Evolutionary conservation across 1,140 invertebrate genomes (phyloP).

Genomic region (Leptonema lineaticorne): DNA sequence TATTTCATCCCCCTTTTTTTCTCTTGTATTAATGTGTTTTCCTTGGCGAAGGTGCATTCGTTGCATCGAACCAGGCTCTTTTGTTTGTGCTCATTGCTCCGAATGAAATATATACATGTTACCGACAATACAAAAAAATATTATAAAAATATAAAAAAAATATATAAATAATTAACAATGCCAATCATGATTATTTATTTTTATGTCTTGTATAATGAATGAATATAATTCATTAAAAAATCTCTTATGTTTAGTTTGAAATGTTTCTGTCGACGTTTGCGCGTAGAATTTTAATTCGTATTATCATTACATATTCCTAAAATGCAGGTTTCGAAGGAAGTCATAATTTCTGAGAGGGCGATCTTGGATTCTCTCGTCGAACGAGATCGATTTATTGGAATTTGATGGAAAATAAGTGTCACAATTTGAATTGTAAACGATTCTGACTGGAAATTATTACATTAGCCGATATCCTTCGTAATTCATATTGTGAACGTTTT

Average conservation of each 20-base stretch:
- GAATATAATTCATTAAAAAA: too few species aligned
- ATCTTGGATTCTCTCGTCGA: not conserved
- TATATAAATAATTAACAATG: not conserved
- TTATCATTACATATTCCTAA: too few species aligned
- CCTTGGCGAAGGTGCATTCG: constrained; percentile 24
- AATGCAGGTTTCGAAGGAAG: too few species aligned
- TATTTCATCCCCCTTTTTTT: constrained; percentile 9
- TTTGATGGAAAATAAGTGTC: constrained; percentile 11
- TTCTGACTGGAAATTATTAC: too few species aligned
- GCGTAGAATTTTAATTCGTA: too few species aligned
- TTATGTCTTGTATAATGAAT: too few species aligned
- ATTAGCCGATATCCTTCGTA: too few species aligned
- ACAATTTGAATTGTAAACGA: too few species aligned
- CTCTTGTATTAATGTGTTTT: constrained; percentile 39
- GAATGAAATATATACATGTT: not conserved
- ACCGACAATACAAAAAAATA: not conserved
- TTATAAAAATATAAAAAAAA: not conserved
- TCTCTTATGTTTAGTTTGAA: too few species aligned
- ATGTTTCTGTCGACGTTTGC: too few species aligned
- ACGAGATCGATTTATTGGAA: not conserved
- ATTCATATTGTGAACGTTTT: too few species aligned
- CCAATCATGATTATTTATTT: not conserved
- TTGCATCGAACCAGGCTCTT: constrained; percentile 4
- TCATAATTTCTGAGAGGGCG: not conserved
- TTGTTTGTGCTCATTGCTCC: constrained; percentile 5